Evolutionary conservation across 2,888 invertebrate genomes (phyloP), one percentile per base, ranked within the genome.

Genomic region (Drosophila pseudotakahashii): DNA sequence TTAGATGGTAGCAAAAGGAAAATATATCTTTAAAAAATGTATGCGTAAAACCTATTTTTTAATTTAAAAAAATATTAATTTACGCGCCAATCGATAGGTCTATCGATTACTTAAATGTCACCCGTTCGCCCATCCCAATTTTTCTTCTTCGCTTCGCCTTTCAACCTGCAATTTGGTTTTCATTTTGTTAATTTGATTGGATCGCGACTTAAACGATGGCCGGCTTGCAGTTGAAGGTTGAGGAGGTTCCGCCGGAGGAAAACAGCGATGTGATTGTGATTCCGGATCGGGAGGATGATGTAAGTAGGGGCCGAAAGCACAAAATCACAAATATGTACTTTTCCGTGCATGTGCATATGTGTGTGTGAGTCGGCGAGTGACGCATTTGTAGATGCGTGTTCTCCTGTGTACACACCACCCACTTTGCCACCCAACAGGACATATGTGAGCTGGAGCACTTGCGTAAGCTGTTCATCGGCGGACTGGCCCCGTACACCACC

Each of bases 381-480:
- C 66, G 66, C 66, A 66, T 39, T 13, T 16, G 30, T 7, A 47
- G 26, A 14, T 34, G 44, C 11, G 16, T 39, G 16, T 47, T 16
- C n/a, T 45, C n/a, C 45, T 39, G 23, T n/a, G n/a, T 37, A 37
- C 61, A 47, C 3, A 32, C 36, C 37, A 11, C 47, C 59, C 37
- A 45, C 34, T 42, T 14, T 10, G 4, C 7, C 42, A 13, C 41
- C 19, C 50, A 19, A 37, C 64, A 92, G 91, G 91, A 91, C 44
- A 91, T 92, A 59, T 89, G 90, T 58, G 92, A 92, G 72, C 71
- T 91, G 72, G 97, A 97, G 90, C 96, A 97, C 90, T 94, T 97
- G 84, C 93, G 98, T 37, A 99, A 99, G 91, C 93, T 99, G 37
- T 99, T 99, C 90, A 98, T 99, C 88, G 99, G 99, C n/a, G 98